phyloP scores from a whole-genome alignment of 2,113 vertebrate species.

The Gnathonemus echidnorhynchus region DNA sequence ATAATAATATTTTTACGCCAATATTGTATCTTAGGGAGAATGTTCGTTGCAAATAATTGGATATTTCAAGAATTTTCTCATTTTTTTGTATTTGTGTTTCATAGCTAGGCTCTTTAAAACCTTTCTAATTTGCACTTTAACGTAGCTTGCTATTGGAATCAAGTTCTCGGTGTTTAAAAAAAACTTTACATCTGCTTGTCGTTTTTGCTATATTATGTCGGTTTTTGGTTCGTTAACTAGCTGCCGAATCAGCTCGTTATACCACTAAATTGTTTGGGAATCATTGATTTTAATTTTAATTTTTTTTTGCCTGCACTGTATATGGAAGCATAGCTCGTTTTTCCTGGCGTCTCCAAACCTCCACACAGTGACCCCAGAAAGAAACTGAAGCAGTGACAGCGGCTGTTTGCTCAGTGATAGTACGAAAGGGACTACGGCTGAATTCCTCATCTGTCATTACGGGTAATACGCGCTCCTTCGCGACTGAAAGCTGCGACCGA shows the following conservation, averaged over 20 bases:
- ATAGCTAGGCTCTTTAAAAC: neutral
- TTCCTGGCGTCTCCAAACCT: neutral
- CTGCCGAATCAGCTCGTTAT: neutral
- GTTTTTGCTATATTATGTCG: neutral
- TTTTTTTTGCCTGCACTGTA: neutral
- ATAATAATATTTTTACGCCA: conserved; percentile 15
- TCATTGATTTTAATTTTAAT: neutral
- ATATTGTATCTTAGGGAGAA: conserved; percentile 40
- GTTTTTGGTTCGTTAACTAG: conserved; percentile 15
- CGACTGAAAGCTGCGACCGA: conserved; percentile 1
- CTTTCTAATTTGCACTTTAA: conserved; percentile 35
- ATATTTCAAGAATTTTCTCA: conserved; percentile 17
- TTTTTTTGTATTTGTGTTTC: conserved; percentile 22
- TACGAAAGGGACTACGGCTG: neutral
- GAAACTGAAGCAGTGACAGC: neutral
- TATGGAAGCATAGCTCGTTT: neutral
- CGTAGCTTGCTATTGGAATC: conserved; percentile 10
- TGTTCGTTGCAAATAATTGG: conserved; percentile 6
- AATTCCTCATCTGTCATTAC: conserved; percentile 10
- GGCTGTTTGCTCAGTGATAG: neutral
- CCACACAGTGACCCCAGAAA: neutral
- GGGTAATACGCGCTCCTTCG: neutral
- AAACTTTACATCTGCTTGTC: conserved; percentile 24
- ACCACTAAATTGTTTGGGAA: neutral
- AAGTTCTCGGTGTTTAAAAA: neutral